Evolutionary conservation across 2,113 vertebrate genomes (phyloP).

Genomic region (Pedetes capensis): DNA sequence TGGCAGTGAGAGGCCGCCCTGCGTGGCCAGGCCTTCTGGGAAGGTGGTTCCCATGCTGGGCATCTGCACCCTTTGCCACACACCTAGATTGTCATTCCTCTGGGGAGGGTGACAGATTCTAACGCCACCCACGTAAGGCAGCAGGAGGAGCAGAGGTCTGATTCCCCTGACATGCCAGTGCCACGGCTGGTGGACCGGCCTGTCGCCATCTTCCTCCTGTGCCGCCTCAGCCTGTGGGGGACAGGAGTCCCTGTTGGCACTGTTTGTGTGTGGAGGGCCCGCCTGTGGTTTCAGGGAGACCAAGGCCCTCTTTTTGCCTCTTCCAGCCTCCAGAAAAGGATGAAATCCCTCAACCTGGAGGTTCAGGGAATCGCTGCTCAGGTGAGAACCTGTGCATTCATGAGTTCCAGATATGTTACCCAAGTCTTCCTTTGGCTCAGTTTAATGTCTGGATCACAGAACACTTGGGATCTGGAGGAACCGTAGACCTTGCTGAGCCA

Average conservation of each 20-base stretch:
- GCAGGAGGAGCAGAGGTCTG: background rate
- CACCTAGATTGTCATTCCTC: too few species aligned
- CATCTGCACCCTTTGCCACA: too few species aligned
- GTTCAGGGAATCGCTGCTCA: slow-evolving; percentile 90
- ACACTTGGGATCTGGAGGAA: background rate
- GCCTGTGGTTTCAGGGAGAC: background rate
- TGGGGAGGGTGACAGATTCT: background rate
- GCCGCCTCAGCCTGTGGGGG: too few species aligned
- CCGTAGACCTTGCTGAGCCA: background rate
- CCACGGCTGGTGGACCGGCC: background rate
- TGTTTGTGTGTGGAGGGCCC: background rate
- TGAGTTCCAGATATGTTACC: background rate
- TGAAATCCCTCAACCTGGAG: slow-evolving; percentile 83
- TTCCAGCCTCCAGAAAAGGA: slow-evolving; percentile 90
- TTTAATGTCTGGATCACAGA: background rate
- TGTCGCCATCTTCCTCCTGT: background rate
- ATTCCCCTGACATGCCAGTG: background rate
- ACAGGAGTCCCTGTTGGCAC: background rate
- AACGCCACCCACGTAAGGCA: background rate
- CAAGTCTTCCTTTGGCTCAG: background rate
- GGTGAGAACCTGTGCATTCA: slow-evolving; percentile 82
- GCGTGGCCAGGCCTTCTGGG: background rate
- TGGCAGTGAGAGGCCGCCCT: background rate
- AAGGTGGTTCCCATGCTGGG: too few species aligned
- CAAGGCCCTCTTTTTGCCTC: slow-evolving; percentile 66